Evolutionary conservation across 1,140 invertebrate species (phyloP), one percentile per base, ranked within the genome.

Genomic region (Drosophila erecta): DNA sequence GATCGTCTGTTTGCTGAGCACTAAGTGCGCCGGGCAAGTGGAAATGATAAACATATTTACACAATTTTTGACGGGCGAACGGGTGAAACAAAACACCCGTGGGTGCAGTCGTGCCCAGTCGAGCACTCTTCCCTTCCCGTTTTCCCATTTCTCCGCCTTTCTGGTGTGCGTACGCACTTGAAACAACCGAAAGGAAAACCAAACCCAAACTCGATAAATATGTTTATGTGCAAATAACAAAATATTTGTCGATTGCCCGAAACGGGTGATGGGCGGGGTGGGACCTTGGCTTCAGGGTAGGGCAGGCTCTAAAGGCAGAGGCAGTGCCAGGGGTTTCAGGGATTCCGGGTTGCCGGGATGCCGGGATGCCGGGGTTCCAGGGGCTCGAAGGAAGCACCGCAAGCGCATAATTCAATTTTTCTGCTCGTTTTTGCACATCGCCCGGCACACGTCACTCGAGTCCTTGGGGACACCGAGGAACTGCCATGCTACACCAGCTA

Each of bases 1-100:
- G 46, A n/a, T 37, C 15, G 59, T 6, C 37, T 86, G 84, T 86
- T 86, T 86, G 84, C 76, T 59, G 62, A 89, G 75, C 49, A 66
- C 59, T 86, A 86, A 86, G 83, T 86, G 83, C 83, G 87, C 79
- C 53, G 49, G 81, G 85, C 85, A 91, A 91, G 89, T 91, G 79
- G 83, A 91, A 91, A 91, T 90, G 90, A 91, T 90, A 91, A 91
- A 90, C 90, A 91, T 91, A 91, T 91, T 91, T 91, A 91, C 83
- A 87, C 90, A 91, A 91, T 91, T 91, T 91, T 90, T 91, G 90
- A 91, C 90, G 90, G 90, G 76, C 85, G 80, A 89, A 87, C 84
- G 84, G 84, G 84, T 89, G 85, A 89, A 89, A 89, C 85, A 83
- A 60, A 84, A 89, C 85, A 90, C 84, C 84, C 84, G 84, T 89